These are phyloP conservation scores for Sardinella longiceps DNA, from an alignment of 2,797 vertebrate species.

Conservation along the genomic window DNA sequence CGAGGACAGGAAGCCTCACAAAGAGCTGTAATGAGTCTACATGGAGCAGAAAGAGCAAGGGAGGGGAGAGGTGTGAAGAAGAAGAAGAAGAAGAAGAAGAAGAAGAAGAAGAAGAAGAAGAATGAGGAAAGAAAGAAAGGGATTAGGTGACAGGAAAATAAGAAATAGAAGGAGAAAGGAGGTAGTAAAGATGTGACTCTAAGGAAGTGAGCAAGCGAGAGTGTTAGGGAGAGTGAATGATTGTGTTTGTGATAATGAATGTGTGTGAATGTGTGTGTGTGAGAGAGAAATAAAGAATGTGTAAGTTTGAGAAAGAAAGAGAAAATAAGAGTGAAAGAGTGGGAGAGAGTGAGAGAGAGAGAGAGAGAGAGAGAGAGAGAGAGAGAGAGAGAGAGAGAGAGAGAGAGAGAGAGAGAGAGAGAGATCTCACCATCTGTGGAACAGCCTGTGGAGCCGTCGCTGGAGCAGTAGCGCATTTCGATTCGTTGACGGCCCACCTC, in stretches of 20 bases:
- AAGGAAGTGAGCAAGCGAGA: neutral
- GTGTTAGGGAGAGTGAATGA: neutral
- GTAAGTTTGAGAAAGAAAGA: neutral
- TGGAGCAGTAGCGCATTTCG: conserved; percentile 98
- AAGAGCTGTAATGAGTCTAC: neutral
- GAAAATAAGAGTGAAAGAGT: neutral
- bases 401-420: conserved; percentile 29
- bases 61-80: neutral
- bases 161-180: neutral
- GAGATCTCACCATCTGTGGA: conserved; percentile 88
- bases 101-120: neutral
- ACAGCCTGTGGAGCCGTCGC: conserved; percentile 91
- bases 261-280: neutral
- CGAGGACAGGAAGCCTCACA: neutral
- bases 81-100: neutral
- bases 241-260: neutral
- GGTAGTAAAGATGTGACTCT: neutral
- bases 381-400: conserved; percentile 42
- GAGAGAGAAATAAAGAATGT: neutral
- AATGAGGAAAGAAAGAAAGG: neutral
- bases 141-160: neutral
- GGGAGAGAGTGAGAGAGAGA: conserved; percentile 50
- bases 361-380: conserved; percentile 32
- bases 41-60: neutral
- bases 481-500: conserved; percentile 95